phyloP scores from a whole-genome alignment of 2,113 vertebrate genomes.

The Ornithorhynchus anatinus region DNA sequence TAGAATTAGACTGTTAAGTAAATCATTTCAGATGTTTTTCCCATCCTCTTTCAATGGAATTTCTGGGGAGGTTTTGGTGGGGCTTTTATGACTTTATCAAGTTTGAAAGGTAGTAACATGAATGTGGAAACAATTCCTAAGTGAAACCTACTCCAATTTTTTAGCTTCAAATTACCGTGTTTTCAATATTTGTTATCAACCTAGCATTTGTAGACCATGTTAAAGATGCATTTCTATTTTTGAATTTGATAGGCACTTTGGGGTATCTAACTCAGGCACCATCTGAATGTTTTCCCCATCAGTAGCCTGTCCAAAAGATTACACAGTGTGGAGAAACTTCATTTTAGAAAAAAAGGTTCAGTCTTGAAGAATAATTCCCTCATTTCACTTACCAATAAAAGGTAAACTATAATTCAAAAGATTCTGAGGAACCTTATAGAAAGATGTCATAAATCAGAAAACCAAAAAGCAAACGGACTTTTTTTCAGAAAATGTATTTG shows the following conservation, averaged over 20 bases:
- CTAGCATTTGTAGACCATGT: too few relatives aligned
- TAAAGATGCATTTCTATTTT: accelerated
- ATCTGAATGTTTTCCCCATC: not conserved
- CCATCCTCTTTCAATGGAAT: too few relatives aligned
- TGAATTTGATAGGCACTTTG: accelerated
- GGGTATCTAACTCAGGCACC: not conserved
- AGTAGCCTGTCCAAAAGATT: constrained; percentile 10
- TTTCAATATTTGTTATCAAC: too few relatives aligned
- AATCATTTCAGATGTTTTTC: too few relatives aligned
- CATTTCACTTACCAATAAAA: constrained; percentile 56
- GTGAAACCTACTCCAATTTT: too few relatives aligned
- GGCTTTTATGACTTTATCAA: too few relatives aligned
- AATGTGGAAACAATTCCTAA: too few relatives aligned
- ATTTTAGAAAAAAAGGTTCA: constrained; percentile 63
- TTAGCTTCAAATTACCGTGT: too few relatives aligned
- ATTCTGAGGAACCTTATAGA: constrained; percentile 66
- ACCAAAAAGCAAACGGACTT: constrained; percentile 68
- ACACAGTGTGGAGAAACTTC: constrained; percentile 58
- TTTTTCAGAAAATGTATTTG: constrained; percentile 77
- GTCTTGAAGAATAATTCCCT: constrained; percentile 59
- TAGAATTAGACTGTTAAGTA: too few relatives aligned
- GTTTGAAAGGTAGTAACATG: too few relatives aligned
- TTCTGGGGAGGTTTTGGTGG: too few relatives aligned
- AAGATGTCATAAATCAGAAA: constrained; percentile 65
- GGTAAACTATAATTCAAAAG: constrained; percentile 54